Percentiles rank a stretch among this genome's conserved stretches.
Conservation (phyloP, 1,140 invertebrate species). For the Platyscapa corneri region DNA sequence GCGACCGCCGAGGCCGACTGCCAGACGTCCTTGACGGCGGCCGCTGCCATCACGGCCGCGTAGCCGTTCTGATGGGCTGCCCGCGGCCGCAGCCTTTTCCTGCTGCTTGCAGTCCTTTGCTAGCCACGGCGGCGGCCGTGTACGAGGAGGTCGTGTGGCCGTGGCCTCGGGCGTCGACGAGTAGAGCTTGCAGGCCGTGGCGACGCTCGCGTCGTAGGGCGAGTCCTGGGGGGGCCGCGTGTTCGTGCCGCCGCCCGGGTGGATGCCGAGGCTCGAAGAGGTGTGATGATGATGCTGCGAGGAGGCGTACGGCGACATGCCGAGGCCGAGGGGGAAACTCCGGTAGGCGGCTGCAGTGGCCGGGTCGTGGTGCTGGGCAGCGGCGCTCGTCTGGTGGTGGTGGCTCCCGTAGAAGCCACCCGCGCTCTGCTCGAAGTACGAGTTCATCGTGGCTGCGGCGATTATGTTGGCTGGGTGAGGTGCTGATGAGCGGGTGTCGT, state of each 20-base stretch:
- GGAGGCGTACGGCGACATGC: conserved; percentile 87
- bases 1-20: conserved; percentile 75
- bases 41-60: conserved; percentile 79
- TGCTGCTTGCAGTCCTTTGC: conserved; percentile 79
- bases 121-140: conserved; percentile 60
- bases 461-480: neutral
- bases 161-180: conserved; percentile 79
- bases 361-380: conserved; percentile 81
- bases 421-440: conserved; percentile 91
- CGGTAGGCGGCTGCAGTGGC: conserved; percentile 82
- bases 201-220: conserved; percentile 90
- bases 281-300: conserved; percentile 85
- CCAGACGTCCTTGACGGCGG: conserved; percentile 81
- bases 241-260: conserved; percentile 79
- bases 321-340: conserved; percentile 88
- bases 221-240: conserved; percentile 88
- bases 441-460: conserved; percentile 83
- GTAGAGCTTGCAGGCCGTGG: conserved; percentile 89
- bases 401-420: conserved; percentile 92
- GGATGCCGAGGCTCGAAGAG: conserved; percentile 72
- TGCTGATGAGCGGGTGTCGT: neutral
- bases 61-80: conserved; percentile 82
- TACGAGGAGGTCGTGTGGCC: conserved; percentile 78
- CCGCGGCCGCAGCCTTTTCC: conserved; percentile 75
- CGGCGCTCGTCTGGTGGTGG: conserved; percentile 84